Conservation (phyloP, 2,113 vertebrate genomes). For the Tauraco erythrolophus region DNA sequence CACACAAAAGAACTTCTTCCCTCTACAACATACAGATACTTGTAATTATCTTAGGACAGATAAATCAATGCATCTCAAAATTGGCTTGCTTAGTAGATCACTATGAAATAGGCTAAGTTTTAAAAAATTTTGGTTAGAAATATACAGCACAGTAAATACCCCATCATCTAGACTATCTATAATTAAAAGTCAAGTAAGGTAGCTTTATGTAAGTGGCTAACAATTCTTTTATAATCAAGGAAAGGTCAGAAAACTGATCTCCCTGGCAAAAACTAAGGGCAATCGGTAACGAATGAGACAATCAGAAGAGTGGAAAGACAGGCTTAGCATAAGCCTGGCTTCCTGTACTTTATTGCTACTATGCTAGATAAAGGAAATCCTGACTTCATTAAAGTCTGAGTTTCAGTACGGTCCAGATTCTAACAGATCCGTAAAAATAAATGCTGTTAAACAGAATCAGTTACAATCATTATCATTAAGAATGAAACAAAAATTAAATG, state of each 20-base stretch:
- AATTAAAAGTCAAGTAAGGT: background rate
- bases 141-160: background rate
- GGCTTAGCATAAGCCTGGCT: background rate
- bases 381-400: background rate
- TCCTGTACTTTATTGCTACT: background rate
- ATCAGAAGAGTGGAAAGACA: background rate
- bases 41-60: background rate
- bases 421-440: background rate
- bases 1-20: background rate
- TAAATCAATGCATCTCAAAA: background rate
- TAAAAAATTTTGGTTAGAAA: background rate
- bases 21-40: background rate
- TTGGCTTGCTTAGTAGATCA: background rate
- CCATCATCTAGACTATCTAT: background rate
- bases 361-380: background rate
- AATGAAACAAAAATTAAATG: background rate
- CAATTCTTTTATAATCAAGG: background rate
- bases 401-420: background rate
- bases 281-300: background rate
- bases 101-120: background rate
- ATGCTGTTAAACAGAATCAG: background rate
- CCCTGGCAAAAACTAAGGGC: background rate
- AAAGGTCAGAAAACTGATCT: background rate
- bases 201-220: background rate
- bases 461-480: background rate